Conservation (phyloP, 2,888 invertebrate genomes). For the Polyploca ridens region DNA sequence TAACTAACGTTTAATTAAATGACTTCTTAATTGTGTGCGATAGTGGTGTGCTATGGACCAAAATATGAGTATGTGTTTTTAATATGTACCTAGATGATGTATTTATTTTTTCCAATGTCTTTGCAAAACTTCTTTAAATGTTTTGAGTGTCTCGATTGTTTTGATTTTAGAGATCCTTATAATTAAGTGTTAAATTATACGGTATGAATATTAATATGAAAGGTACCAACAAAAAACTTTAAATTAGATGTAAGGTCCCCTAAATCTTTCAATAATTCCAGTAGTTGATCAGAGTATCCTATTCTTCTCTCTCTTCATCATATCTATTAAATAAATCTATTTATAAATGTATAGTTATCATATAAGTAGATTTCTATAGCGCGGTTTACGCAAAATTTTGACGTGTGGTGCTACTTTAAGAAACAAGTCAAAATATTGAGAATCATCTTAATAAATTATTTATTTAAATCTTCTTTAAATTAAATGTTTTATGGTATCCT, state of each 20-base stretch:
- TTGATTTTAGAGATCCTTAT: neutral
- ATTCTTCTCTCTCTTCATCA: conserved; percentile 50
- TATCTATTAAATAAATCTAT: conserved; percentile 46
- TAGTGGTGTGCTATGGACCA: conserved; percentile 42
- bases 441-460: conserved; percentile 1
- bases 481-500: too few species aligned
- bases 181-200: neutral
- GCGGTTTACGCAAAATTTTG: conserved; percentile 51
- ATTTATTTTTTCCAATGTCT: conserved; percentile 21
- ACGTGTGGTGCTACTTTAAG: conserved; percentile 72
- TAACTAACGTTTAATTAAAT: conserved; percentile 64
- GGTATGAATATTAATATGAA: conserved; percentile 11
- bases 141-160: neutral
- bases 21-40: conserved; percentile 18
- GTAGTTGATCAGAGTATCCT: conserved; percentile 39
- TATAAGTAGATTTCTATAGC: conserved; percentile 23
- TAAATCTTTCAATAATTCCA: conserved; percentile 43
- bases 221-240: conserved; percentile 19
- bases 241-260: conserved; percentile 25
- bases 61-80: conserved; percentile 26
- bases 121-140: neutral
- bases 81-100: conserved; percentile 21
- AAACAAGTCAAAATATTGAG: conserved; percentile 19
- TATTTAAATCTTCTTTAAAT: neutral
- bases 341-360: conserved; percentile 7